A percentile compares a stretch with the other conserved stretches of the same genome.
Conservation (phyloP, 2,113 vertebrate genomes). For the Geococcyx californianus region DNA sequence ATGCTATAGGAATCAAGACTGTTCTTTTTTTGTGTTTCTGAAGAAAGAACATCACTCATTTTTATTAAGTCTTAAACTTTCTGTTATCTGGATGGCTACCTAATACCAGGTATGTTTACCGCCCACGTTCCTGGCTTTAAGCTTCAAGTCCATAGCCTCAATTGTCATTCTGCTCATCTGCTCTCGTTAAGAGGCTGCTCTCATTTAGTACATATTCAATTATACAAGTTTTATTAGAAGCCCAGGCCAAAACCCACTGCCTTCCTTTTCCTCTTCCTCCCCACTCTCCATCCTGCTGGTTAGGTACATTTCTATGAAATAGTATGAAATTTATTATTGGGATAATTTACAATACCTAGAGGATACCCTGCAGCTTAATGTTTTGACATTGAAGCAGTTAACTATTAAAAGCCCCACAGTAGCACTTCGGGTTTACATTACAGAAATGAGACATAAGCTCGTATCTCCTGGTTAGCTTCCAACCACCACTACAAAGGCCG, state of each 20-base stretch:
- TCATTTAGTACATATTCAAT: slow-evolving; percentile 39
- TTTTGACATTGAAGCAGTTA: neutral
- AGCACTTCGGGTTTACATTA: neutral
- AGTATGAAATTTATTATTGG: neutral
- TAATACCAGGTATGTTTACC: slow-evolving; percentile 43
- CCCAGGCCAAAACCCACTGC: neutral
- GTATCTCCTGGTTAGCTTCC: neutral
- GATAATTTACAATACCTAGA: neutral
- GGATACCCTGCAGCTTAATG: neutral
- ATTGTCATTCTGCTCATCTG: slow-evolving; percentile 9
- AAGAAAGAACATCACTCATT: slow-evolving; percentile 47
- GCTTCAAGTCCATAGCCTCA: neutral
- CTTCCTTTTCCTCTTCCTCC: neutral
- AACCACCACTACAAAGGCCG: neutral
- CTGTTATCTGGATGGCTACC: slow-evolving; percentile 27
- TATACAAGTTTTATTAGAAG: neutral
- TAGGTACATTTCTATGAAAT: neutral
- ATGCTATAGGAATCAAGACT: neutral
- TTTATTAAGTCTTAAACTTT: slow-evolving; percentile 63
- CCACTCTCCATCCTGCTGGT: neutral
- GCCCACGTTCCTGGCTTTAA: neutral
- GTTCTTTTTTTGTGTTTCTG: neutral
- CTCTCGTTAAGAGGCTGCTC: neutral
- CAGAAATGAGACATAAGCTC: neutral
- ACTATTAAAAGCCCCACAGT: neutral